Conservation (phyloP, 2,113 vertebrate genomes). For the Carassius gibelio region DNA sequence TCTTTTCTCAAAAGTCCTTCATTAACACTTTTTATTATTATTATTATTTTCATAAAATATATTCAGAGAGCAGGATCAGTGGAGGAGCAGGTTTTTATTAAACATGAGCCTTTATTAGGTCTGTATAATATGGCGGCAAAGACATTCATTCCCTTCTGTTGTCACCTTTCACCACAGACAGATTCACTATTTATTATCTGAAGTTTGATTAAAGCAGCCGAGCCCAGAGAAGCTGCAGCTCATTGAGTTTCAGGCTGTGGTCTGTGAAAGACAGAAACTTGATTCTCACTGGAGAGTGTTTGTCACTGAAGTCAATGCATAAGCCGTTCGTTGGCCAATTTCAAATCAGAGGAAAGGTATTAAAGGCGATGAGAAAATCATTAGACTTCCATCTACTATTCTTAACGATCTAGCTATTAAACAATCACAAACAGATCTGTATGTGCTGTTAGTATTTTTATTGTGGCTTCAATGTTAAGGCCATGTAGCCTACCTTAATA, state of each 20-base stretch:
- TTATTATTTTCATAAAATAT: slow-evolving; percentile 22
- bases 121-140: slow-evolving; percentile 43
- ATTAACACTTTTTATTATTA: slow-evolving; percentile 57
- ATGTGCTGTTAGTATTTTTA: neutral
- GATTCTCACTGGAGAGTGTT: slow-evolving; percentile 28
- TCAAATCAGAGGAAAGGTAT: neutral
- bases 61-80: slow-evolving; percentile 28
- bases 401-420: neutral
- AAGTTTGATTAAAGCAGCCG: slow-evolving; percentile 51
- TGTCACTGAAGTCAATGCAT: neutral
- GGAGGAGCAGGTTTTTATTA: slow-evolving; percentile 47
- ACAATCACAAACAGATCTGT: neutral
- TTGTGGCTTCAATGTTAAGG: neutral
- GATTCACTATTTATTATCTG: slow-evolving; percentile 46
- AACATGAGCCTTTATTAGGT: slow-evolving; percentile 52
- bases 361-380: neutral
- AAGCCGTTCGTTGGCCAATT: neutral
- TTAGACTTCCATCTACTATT: neutral
- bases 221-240: slow-evolving; percentile 5
- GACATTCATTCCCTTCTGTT: slow-evolving; percentile 39
- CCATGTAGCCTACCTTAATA: slow-evolving; percentile 14
- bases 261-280: slow-evolving; percentile 31
- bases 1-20: slow-evolving; percentile 33
- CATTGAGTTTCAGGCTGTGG: slow-evolving; percentile 17
- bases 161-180: slow-evolving; percentile 50